These are phyloP conservation scores for Platycercus adscitus DNA, from an alignment of 2,113 vertebrate genomes.

Conservation along the genomic window DNA sequence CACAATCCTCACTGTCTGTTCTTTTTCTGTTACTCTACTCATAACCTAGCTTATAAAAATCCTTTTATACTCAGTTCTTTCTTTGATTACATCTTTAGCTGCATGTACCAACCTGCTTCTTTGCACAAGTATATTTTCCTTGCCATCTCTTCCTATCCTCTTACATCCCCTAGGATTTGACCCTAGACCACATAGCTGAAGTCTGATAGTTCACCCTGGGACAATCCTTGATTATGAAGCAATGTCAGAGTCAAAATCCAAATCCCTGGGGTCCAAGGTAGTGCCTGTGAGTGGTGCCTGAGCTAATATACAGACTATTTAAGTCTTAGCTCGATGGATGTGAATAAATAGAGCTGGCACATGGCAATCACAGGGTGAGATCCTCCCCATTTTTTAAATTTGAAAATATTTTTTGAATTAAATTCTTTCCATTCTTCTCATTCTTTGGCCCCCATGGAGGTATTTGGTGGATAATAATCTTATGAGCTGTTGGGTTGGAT, in stretches of 20 bases:
- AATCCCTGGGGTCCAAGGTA: not conserved
- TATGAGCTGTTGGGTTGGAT: not conserved
- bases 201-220: not conserved
- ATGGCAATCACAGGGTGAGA: not conserved
- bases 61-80: not conserved
- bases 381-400: not conserved
- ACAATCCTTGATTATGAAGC: slow-evolving; percentile 47
- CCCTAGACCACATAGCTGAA: not conserved
- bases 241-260: slow-evolving; percentile 29
- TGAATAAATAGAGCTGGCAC: not conserved
- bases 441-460: slow-evolving; percentile 34
- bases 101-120: not conserved
- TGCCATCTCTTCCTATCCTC: slow-evolving; percentile 4
- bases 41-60: not conserved
- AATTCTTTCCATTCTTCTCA: slow-evolving; percentile 40
- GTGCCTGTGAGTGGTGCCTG: slow-evolving; percentile 37
- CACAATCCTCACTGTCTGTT: not conserved
- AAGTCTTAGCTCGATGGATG: not conserved
- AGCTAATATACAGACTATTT: not conserved
- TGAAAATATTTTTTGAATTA: not conserved
- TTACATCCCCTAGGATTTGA: slow-evolving; percentile 45
- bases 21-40: slow-evolving; percentile 11
- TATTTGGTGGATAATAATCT: slow-evolving; percentile 40
- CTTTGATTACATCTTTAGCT: slow-evolving; percentile 2
- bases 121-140: slow-evolving; percentile 33